Conservation (phyloP, 2,113 vertebrate species). For the Pristiophorus japonicus region DNA sequence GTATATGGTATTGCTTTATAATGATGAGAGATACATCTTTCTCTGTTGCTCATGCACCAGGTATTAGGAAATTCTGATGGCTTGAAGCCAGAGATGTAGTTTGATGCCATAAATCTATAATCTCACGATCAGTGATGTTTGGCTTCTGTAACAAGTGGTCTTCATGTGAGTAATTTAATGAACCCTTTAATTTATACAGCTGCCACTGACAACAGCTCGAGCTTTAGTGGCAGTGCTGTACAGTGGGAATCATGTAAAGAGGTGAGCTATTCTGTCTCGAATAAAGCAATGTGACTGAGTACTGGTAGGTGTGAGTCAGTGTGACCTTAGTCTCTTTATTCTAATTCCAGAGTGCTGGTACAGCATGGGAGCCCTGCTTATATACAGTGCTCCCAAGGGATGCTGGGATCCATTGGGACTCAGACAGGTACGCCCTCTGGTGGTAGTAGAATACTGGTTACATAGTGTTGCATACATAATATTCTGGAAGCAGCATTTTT, state of each 20-base stretch:
- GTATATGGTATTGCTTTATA: not conserved
- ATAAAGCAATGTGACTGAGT: too few relatives aligned
- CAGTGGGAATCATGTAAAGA: not conserved
- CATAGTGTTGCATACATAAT: too few relatives aligned
- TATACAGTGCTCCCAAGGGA: too few relatives aligned
- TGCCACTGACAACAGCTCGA: not conserved
- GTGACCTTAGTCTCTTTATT: too few relatives aligned
- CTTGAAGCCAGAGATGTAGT: not conserved
- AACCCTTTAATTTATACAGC: not conserved
- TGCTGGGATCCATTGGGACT: too few relatives aligned
- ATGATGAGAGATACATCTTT: not conserved
- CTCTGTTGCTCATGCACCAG: not conserved
- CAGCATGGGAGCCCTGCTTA: too few relatives aligned
- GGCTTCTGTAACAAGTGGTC: not conserved
- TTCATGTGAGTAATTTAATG: not conserved
- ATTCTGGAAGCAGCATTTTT: not conserved
- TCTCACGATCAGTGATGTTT: not conserved
- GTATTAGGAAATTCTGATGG: not conserved
- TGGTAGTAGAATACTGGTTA: too few relatives aligned
- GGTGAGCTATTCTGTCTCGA: not conserved
- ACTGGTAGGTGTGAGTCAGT: too few relatives aligned
- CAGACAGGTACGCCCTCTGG: too few relatives aligned
- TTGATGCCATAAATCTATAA: not conserved
- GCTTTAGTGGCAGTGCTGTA: not conserved
- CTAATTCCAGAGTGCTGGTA: too few relatives aligned